These are phyloP conservation scores for Megaptera novaeangliae DNA, from an alignment of 2,113 vertebrate species.

Conservation along the genomic window DNA sequence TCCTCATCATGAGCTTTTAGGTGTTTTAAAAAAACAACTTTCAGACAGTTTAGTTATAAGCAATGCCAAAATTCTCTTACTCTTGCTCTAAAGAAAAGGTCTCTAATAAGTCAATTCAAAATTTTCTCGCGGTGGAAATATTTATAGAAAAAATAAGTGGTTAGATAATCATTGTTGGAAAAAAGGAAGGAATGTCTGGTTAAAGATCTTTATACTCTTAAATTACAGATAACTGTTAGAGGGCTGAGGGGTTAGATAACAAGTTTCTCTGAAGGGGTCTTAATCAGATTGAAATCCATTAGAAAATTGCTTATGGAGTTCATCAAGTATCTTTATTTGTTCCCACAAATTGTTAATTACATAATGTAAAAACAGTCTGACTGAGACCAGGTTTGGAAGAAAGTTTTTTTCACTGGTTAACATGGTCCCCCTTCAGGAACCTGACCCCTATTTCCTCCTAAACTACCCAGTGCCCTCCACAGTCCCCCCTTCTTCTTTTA, in stretches of 20 bases:
- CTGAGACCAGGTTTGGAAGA: neutral
- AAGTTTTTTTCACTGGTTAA: neutral
- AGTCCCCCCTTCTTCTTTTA: neutral
- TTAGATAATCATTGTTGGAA: neutral
- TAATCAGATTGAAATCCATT: constrained; percentile 12
- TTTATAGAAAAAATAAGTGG: constrained; percentile 18
- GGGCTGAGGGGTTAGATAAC: neutral
- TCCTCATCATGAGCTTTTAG: neutral
- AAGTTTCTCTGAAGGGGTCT: neutral
- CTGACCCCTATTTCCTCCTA: neutral
- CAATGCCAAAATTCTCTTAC: neutral
- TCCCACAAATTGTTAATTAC: neutral
- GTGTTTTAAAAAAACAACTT: neutral
- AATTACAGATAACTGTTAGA: neutral
- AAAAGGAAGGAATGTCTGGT: neutral
- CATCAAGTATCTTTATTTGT: neutral
- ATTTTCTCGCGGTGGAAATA: neutral
- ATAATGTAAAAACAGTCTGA: neutral
- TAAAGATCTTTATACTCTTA: neutral
- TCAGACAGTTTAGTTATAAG: neutral
- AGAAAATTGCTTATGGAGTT: neutral
- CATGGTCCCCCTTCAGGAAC: neutral
- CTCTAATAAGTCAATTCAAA: neutral
- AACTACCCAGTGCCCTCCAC: neutral
- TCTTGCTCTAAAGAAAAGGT: neutral